Evolutionary conservation across 1,140 invertebrate genomes (phyloP), one percentile per base, ranked within the genome.

Genomic region (Akabosia matsudoensis): DNA sequence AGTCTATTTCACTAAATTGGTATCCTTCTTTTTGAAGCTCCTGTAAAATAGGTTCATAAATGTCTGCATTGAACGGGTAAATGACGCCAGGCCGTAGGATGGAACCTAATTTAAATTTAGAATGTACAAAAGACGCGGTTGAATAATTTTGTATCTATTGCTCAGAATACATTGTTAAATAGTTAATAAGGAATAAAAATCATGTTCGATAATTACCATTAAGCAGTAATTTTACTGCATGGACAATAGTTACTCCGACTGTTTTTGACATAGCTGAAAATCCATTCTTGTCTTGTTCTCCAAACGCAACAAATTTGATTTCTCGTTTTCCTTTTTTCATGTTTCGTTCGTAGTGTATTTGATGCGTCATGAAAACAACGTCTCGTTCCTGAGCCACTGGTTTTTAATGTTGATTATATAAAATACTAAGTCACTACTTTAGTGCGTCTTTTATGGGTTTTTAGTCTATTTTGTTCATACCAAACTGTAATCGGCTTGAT

Each of bases 191-290:
- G 24, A 67, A 67, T 67, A n/a, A 30, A 7, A 67, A 61, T 14
- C 37, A 45, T 45, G 22, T 45, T 72, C 4, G 34, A 37, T 72
- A 22, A 14, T 37, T 72, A 72, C 70, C 70, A 45, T 72, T 72
- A 4, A 72, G 28, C 22, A 72, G 26, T 24, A 72, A 24, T 37
- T 72, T 51, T 2, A 28, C 33, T 10, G 33, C 70, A 28, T 45
- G n/a, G 24, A 33, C 70, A 34, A 72, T 45, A 3, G 70, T 37
- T 22, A 45, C 14, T 37, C 33, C 70, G 4, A 72, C 70, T 2
- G 34, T 45, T 45, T 72, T 72, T 34, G 70, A 34, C 70, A 72
- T 72, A 14, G 33, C 70, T 37, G 70, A 72, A 51, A 45, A 72
- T 34, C 33, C 70, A 22, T 30, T 30, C 10, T 10, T 72, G 33